Conservation (phyloP, 2,113 vertebrate species). For the Suncus etruscus region DNA sequence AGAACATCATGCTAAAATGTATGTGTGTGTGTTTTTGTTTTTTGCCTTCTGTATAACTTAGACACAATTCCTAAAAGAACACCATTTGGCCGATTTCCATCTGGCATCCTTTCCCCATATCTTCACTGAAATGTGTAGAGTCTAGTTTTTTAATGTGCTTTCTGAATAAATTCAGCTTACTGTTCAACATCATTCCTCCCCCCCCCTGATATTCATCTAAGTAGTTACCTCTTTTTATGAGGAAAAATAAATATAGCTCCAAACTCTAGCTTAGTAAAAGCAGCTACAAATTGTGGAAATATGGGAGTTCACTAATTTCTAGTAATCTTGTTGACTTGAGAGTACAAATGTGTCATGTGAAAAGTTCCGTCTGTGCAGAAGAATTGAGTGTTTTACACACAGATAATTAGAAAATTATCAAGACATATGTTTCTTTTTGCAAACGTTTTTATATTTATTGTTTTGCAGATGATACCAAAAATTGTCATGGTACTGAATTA, state of each 20-base stretch:
- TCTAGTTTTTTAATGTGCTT: conserved; percentile 63
- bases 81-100: conserved; percentile 76
- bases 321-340: conserved; percentile 64
- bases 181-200: conserved; percentile 57
- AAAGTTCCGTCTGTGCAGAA: conserved; percentile 62
- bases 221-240: conserved; percentile 44
- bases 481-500: conserved; percentile 64
- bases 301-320: conserved; percentile 57
- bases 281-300: conserved; percentile 60
- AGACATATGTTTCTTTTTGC: conserved; percentile 74
- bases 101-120: conserved; percentile 62
- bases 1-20: conserved; percentile 40
- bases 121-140: conserved; percentile 71
- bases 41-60: conserved; percentile 58
- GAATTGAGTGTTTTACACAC: conserved; percentile 64
- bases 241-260: conserved; percentile 54
- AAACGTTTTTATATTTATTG: conserved; percentile 75
- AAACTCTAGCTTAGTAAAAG: conserved; percentile 25
- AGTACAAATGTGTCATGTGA: conserved; percentile 63
- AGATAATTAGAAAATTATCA: conserved; percentile 75
- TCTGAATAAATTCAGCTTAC: conserved; percentile 69
- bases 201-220: conserved; percentile 39
- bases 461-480: conserved; percentile 74
- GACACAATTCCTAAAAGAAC: conserved; percentile 76
- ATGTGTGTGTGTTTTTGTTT: not conserved